Evolutionary conservation across 1,140 invertebrate genomes (phyloP).

Genomic region (Magallana gigas): DNA sequence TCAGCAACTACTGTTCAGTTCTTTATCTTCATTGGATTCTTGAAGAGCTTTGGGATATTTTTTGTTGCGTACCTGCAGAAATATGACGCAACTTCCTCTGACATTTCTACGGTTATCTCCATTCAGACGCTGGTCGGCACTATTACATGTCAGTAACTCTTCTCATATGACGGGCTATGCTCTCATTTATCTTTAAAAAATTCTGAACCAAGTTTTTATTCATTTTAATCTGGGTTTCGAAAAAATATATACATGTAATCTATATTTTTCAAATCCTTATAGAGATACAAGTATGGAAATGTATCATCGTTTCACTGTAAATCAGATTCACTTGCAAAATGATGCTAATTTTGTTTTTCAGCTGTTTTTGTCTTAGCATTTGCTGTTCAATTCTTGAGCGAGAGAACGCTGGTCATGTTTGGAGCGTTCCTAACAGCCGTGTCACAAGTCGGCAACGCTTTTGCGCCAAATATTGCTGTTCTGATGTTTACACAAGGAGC

Average conservation of each 20-base stretch:
- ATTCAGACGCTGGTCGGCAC: conserved; percentile 8
- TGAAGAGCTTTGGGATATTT: conserved; percentile 42
- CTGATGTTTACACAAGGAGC: conserved; percentile 33
- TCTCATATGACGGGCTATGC: too few relatives aligned
- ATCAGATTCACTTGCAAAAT: too few relatives aligned
- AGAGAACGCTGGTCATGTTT: background rate
- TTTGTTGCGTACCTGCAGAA: conserved; percentile 38
- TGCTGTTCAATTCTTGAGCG: background rate
- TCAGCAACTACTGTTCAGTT: conserved; percentile 27
- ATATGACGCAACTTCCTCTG: conserved; percentile 44
- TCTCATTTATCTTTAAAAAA: too few relatives aligned
- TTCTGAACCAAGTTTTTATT: too few relatives aligned
- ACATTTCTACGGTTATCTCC: conserved; percentile 8
- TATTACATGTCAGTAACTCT: conserved; percentile 14
- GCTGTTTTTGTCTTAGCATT: conserved; percentile 21
- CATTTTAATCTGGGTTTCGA: too few relatives aligned
- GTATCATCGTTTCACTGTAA: too few relatives aligned
- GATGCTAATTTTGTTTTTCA: background rate
- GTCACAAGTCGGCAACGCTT: conserved; percentile 20
- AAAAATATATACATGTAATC: too few relatives aligned
- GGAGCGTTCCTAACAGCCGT: conserved; percentile 19
- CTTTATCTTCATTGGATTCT: conserved; percentile 30
- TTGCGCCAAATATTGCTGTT: background rate
- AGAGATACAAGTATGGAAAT: too few relatives aligned
- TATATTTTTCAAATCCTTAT: too few relatives aligned